Percentiles rank a stretch among this genome's conserved stretches.
These are phyloP conservation scores for Nyctibius bracteatus DNA, from an alignment of 2,113 vertebrate species.

Conservation along the genomic window DNA sequence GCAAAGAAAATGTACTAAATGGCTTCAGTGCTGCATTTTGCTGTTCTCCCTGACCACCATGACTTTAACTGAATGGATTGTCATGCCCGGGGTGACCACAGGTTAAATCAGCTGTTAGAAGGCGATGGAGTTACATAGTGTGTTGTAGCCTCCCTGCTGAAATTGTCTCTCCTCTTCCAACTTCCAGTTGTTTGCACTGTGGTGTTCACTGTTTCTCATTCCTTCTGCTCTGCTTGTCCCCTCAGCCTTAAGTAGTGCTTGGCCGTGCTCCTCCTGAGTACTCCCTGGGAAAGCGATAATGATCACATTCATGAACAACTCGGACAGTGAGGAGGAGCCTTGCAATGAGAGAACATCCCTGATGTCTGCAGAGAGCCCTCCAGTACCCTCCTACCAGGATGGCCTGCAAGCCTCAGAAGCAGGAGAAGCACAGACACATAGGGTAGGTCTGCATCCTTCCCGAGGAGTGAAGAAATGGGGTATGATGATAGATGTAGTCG, in stretches of 20 bases:
- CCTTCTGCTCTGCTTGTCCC: background rate
- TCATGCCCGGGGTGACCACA: background rate
- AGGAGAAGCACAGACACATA: constrained; percentile 40
- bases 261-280: background rate
- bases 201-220: background rate
- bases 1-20: background rate
- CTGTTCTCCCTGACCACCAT: background rate
- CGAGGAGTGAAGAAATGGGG: background rate
- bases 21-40: background rate
- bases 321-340: constrained; percentile 89
- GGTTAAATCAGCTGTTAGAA: background rate
- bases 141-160: background rate
- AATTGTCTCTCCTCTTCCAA: background rate
- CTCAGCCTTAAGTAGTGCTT: background rate
- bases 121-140: background rate
- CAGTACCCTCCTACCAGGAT: constrained; percentile 76
- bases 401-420: constrained; percentile 50
- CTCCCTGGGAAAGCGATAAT: background rate
- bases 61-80: background rate
- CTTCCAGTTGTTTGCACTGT: background rate
- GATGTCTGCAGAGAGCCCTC: constrained; percentile 84
- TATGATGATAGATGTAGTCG: background rate
- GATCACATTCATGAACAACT: constrained; percentile 84
- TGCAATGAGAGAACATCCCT: constrained; percentile 91
- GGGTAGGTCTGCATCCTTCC: constrained; percentile 60